A percentile compares a stretch with the other conserved stretches of the same genome.
These are phyloP conservation scores for Lutjanus erythropterus DNA, from an alignment of 2,113 vertebrate species.

Conservation along the genomic window DNA sequence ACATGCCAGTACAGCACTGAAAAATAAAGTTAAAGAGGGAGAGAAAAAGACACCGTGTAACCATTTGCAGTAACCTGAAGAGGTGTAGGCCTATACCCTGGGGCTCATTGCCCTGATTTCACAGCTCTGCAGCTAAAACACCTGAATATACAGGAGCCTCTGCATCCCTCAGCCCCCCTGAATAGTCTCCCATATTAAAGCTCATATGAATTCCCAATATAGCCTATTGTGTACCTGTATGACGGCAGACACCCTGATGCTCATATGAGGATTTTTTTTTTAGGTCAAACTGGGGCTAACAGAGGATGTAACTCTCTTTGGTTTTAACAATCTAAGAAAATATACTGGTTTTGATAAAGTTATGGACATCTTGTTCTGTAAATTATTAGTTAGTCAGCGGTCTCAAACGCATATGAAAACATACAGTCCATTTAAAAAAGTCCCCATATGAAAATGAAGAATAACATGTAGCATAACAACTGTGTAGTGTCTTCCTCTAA, in stretches of 20 bases:
- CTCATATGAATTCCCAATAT: constrained; percentile 21
- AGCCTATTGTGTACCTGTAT: constrained; percentile 3
- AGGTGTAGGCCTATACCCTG: constrained; percentile 31
- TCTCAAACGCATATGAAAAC: too few species aligned
- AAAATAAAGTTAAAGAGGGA: not conserved
- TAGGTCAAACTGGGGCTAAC: not conserved
- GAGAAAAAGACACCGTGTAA: not conserved
- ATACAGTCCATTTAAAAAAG: too few species aligned
- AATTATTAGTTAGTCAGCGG: too few species aligned
- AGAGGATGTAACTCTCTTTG: not conserved
- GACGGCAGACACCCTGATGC: not conserved
- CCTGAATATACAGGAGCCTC: constrained; percentile 57
- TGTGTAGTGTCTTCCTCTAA: too few species aligned
- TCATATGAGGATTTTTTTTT: not conserved
- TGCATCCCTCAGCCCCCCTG: constrained; percentile 10
- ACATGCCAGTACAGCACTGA: not conserved
- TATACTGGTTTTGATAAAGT: not conserved
- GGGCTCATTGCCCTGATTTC: constrained; percentile 64
- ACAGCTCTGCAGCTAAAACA: constrained; percentile 60
- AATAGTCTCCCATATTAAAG: constrained; percentile 28
- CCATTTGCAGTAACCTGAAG: constrained; percentile 32
- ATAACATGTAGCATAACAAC: too few species aligned
- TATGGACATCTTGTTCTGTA: too few species aligned
- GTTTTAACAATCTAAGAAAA: not conserved
- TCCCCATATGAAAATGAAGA: too few species aligned